phyloP scores from a whole-genome alignment of 2,113 vertebrate species.

The Pseudorasbora parva region DNA sequence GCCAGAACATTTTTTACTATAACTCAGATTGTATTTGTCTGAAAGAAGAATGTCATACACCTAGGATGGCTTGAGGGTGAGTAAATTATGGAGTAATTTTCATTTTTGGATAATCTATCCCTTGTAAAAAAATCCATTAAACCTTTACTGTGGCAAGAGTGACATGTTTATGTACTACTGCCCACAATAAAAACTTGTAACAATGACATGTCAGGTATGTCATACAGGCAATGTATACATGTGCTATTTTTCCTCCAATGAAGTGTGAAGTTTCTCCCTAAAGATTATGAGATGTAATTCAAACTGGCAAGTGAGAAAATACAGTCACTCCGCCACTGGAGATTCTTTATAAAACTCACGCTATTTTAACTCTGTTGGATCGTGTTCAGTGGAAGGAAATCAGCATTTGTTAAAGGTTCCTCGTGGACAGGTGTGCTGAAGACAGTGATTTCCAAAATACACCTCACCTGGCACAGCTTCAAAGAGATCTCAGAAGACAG shows the following conservation, averaged over 20 bases:
- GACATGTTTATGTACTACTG: background rate
- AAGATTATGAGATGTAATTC: slow-evolving; percentile 10
- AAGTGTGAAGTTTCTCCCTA: background rate
- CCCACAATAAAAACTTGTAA: slow-evolving; percentile 9
- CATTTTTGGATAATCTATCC: too few species aligned
- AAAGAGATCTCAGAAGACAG: slow-evolving; percentile 16
- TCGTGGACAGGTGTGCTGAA: slow-evolving; percentile 13
- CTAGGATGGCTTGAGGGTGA: too few species aligned
- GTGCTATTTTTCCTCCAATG: background rate
- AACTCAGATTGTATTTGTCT: too few species aligned
- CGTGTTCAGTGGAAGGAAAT: slow-evolving; percentile 26
- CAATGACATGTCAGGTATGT: background rate
- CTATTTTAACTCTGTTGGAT: background rate
- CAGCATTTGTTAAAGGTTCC: slow-evolving; percentile 2
- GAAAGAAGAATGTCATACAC: too few species aligned
- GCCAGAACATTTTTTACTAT: too few species aligned
- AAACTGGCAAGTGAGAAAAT: slow-evolving; percentile 15
- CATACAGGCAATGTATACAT: background rate
- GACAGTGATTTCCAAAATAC: slow-evolving; percentile 23
- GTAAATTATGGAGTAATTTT: too few species aligned
- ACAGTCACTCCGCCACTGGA: background rate
- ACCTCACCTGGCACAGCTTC: slow-evolving; percentile 18
- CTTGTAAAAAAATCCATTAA: background rate
- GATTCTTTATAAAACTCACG: background rate
- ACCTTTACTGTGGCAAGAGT: background rate